Evolutionary conservation across 2,888 invertebrate species (phyloP).

Genomic region (Operophtera brumata): DNA sequence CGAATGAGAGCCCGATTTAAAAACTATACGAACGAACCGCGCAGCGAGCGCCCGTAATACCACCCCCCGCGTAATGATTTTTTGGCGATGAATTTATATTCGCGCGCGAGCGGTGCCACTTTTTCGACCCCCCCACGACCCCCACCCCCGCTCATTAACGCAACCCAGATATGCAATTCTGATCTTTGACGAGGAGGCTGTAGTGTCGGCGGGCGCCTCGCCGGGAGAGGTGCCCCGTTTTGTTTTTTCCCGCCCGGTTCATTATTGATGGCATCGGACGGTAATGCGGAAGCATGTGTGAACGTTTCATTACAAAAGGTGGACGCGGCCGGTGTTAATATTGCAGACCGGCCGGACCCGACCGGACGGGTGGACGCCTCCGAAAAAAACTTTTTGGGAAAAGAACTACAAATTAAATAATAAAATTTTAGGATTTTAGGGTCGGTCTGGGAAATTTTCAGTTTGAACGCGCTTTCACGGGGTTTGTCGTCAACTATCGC

Average conservation of each 20-base stretch:
- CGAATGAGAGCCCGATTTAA: constrained; percentile 79
- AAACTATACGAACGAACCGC: constrained; percentile 79
- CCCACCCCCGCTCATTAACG: constrained; percentile 82
- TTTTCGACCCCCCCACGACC: constrained; percentile 75
- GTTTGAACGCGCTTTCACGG: constrained; percentile 47
- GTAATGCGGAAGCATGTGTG: constrained; percentile 81
- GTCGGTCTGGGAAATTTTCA: constrained; percentile 42
- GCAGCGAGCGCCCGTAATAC: constrained; percentile 82
- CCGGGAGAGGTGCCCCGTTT: constrained; percentile 78
- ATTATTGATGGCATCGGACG: constrained; percentile 81
- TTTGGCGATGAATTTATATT: constrained; percentile 90
- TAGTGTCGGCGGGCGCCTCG: constrained; percentile 80
- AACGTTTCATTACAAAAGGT: constrained; percentile 81
- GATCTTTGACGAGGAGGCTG: constrained; percentile 83
- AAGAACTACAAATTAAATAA: constrained; percentile 51
- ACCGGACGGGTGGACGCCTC: constrained; percentile 77
- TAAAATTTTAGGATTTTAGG: constrained; percentile 49
- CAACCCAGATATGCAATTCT: constrained; percentile 85
- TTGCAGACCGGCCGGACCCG: constrained; percentile 78
- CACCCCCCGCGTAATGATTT: constrained; percentile 92
- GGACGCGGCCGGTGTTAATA: constrained; percentile 79
- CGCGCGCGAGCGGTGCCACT: constrained; percentile 83
- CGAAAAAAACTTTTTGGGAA: constrained; percentile 57
- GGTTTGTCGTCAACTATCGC: constrained; percentile 44
- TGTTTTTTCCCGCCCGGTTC: constrained; percentile 81